Evolutionary conservation across 2,888 invertebrate genomes (phyloP), one percentile per base, ranked within the genome.

Genomic region (Biston stratarius): DNA sequence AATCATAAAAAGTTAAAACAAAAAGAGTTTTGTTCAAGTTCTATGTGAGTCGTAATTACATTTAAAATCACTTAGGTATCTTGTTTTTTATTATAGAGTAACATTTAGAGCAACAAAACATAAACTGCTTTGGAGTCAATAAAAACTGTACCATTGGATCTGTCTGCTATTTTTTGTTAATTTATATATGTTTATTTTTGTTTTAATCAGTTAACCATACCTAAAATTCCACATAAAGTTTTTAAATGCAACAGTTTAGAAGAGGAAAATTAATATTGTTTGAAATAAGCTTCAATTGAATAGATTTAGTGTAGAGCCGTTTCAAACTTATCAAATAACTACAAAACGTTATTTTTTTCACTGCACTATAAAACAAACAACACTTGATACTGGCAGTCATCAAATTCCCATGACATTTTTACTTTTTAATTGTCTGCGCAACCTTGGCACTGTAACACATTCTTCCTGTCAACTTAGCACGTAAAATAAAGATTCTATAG

Each of bases 351-450:
- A 2, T 24, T 56, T 59, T 58, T 49, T 53, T 55, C 65, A 71
- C 70, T 70, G 64, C 71, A 71, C 73, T 68, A 62, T 42, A 49
- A 57, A 56, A 55, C 38, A 38, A 38, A 8, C 5, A 36, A 36
- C 6, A 38, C 38, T 38, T 38, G 11, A 61, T 44, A 61, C 56
- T 53, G 11, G 47, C 38, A 8, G 33, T 64, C 61, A 51, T 69
- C 61, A 14, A 61, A 67, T 36, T 71, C 67, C 68, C 64, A 67
- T 71, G 68, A 71, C 72, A 70, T 71, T 67, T 68, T 67, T 64
- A 49, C 61, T 64, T 52, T 66, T 61, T 48, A 64, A 67, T 62
- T 38, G 36, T 56, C 51, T 52, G n/a, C 56, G 24, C 58, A 67
- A 61, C 62, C 64, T 60, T 67, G 67, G 51, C 71, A 71, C 70